A percentile compares a stretch with the other conserved stretches of the same genome.
Evolutionary conservation across 1,140 invertebrate genomes (phyloP).

Genomic region (Cryptotermes secundus): DNA sequence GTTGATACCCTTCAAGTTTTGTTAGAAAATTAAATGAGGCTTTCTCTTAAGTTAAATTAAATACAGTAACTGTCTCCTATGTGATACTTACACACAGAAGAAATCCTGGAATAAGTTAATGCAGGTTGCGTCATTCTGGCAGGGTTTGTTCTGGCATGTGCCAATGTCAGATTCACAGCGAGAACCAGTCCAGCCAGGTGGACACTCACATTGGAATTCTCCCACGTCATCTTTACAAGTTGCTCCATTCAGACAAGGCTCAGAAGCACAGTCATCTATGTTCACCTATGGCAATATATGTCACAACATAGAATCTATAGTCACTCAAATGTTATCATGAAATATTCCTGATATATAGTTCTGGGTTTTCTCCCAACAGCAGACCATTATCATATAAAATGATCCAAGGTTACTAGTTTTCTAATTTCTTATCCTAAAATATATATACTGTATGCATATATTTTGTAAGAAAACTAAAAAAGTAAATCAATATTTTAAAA

Average conservation of each 20-base stretch:
- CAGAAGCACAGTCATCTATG: slow-evolving; percentile 85
- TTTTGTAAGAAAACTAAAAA: no score
- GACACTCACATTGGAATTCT: slow-evolving; percentile 80
- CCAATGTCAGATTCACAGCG: slow-evolving; percentile 86
- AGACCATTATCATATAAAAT: no score
- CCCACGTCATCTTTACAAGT: slow-evolving; percentile 86
- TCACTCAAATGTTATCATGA: no score
- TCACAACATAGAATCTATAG: neutral
- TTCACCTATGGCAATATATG: slow-evolving; percentile 52
- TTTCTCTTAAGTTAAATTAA: neutral
- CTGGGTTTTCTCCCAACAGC: neutral
- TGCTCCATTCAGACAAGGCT: slow-evolving; percentile 86
- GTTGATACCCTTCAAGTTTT: neutral
- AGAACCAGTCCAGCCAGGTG: slow-evolving; percentile 84
- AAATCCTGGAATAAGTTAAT: slow-evolving; percentile 93
- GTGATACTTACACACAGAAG: slow-evolving; percentile 84
- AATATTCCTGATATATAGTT: neutral
- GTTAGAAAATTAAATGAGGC: slow-evolving; percentile 19
- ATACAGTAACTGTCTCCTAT: neutral
- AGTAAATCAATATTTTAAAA: no score
- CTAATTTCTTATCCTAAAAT: no score
- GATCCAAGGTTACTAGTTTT: no score
- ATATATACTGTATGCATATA: no score
- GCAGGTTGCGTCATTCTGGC: slow-evolving; percentile 90
- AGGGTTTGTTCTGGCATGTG: slow-evolving; percentile 80